These are phyloP conservation scores for Volucella inanis DNA, from an alignment of 2,888 invertebrate species.

Conservation along the genomic window DNA sequence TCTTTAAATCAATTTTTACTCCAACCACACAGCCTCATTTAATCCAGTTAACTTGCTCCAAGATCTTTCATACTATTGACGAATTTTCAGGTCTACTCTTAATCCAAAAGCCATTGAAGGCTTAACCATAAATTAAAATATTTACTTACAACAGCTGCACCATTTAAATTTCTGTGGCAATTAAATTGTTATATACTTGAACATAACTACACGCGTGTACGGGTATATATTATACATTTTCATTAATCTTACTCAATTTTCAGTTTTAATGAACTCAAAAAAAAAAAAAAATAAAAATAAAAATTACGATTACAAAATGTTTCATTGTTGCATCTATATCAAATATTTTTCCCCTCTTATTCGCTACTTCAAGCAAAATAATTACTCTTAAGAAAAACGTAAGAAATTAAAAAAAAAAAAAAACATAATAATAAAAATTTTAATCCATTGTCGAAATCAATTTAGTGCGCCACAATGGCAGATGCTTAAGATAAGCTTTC, in stretches of 20 bases:
- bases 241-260: conserved; percentile 51
- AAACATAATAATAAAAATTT: too few species aligned
- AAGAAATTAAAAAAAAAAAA: conserved; percentile 20
- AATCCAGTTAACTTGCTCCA: conserved; percentile 13
- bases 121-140: conserved; percentile 49
- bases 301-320: conserved; percentile 55
- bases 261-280: conserved; percentile 52
- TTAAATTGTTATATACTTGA: conserved; percentile 22
- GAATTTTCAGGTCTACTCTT: conserved; percentile 16
- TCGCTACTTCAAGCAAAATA: conserved; percentile 41
- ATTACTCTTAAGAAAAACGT: conserved; percentile 34
- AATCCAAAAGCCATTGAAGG: conserved; percentile 26
- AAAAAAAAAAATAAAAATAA: conserved; percentile 45
- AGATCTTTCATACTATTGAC: conserved; percentile 8
- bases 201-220: neutral
- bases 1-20: too few species aligned
- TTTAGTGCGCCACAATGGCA: conserved; percentile 26
- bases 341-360: conserved; percentile 15
- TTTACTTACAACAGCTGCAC: conserved; percentile 41
- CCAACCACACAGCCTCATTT: neutral
- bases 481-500: conserved; percentile 52
- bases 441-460: conserved; percentile 57
- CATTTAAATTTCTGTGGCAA: conserved; percentile 13
- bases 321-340: conserved; percentile 40
- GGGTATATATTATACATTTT: neutral